Base-by-base conservation (phyloP, 1,140 invertebrate species). In the Pseudomyrmex dendroicus region DNA sequence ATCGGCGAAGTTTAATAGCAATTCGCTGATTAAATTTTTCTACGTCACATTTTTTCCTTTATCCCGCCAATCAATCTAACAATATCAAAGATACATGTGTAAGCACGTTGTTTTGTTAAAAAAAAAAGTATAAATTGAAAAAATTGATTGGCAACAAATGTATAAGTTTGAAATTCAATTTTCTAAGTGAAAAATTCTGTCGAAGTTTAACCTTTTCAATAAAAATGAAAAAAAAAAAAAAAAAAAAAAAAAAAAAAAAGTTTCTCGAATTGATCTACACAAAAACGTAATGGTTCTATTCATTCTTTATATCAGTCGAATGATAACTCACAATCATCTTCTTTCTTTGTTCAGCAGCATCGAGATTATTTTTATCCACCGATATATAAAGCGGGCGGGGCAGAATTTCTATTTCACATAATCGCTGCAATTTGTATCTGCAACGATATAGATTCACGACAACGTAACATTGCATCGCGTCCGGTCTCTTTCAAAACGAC, bases 21-120 rank as follows among this genome's bases (percentile, higher is more conserved):
- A 22, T 50, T 63, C 15, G 20, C 44, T 8, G 15, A 15, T 74
- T 74, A 74, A 63, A 74, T 63, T 35, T 62, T 74, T 50, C 13
- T 15, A 13, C 8, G 12, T 5, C 15, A 73, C n/a, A 57, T n/a
- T 25, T 12, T 9, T 12, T 44, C 2, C 35, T 22, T 72, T 10
- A 2, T 7, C 13, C 1, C 5, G 5, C 0, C 22, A 20, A 63
- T 63, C 48, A 74, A 63, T 74, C 62, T 63, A 74, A 50, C 35
- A 13, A 74, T 35, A 46, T 63, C 20, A 25, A 62, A 73, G 20
- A 25, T 62, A 62, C n/a, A 10, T 17, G 44, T 15, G 44, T n/a
- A 35, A 35, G 35, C 35, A 35, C 35, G 5, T 1, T 35, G 35
- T 35, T 35, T 35, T 35, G 35, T 35, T 35, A 7, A 4, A 35